These are phyloP conservation scores for Oncorhynchus mykiss DNA, from an alignment of 2,113 vertebrate species.

Conservation along the genomic window DNA sequence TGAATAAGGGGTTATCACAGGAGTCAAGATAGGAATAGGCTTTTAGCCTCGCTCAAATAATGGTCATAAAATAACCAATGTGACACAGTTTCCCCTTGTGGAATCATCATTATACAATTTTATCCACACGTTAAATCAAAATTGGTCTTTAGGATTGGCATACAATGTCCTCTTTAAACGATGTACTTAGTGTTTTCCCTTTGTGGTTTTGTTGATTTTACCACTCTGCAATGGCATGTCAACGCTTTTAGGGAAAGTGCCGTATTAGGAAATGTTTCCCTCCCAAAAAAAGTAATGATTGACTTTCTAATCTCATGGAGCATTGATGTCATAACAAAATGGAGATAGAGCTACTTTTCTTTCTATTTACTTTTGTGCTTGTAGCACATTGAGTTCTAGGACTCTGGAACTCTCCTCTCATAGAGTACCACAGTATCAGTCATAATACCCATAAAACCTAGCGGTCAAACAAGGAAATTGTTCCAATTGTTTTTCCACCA, in stretches of 20 bases:
- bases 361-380: background rate
- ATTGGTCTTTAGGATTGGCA: too few species aligned
- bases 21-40: background rate
- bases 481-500: too few species aligned
- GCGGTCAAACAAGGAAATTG: too few species aligned
- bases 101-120: background rate
- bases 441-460: too few species aligned
- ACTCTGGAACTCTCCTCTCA: too few species aligned
- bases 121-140: too few species aligned
- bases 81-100: background rate
- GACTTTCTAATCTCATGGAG: conserved; percentile 2
- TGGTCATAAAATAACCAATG: background rate
- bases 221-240: too few species aligned
- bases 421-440: too few species aligned
- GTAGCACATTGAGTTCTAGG: background rate
- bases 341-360: background rate
- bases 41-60: background rate
- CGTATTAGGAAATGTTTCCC: background rate
- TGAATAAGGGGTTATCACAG: background rate
- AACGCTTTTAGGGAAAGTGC: background rate
- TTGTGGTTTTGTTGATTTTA: too few species aligned
- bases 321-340: background rate
- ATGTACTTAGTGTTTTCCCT: background rate
- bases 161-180: too few species aligned
- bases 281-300: background rate